These are phyloP conservation scores for Diacarnus erythraeanus DNA, from an alignment of 37 sponge, comb jelly and placozoan species.

Conservation along the genomic window DNA sequence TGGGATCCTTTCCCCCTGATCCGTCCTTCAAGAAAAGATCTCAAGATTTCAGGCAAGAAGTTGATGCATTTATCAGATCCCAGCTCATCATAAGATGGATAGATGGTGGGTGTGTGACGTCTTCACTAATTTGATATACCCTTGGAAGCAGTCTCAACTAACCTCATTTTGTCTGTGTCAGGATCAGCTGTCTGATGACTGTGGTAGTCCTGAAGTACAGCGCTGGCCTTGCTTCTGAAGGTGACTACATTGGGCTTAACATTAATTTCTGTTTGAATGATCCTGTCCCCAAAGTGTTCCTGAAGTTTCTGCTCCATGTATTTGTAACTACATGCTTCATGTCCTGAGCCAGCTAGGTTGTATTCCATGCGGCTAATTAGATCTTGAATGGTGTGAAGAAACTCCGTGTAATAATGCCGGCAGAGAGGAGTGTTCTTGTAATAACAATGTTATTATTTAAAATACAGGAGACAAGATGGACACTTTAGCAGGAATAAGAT, in stretches of 20 bases:
- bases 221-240: slow-evolving; percentile 18
- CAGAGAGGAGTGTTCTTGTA: too few relatives aligned
- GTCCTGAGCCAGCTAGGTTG: slow-evolving; percentile 11
- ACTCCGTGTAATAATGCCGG: too few relatives aligned
- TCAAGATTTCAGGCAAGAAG: slow-evolving; percentile 18
- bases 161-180: slow-evolving; percentile 17
- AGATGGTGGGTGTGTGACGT: slow-evolving; percentile 8
- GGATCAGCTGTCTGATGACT: slow-evolving; percentile 16
- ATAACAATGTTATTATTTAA: too few relatives aligned
- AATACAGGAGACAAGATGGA: too few relatives aligned
- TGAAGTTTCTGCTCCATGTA: slow-evolving; percentile 27
- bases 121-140: slow-evolving; percentile 18
- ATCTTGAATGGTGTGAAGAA: too few relatives aligned
- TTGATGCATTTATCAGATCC: slow-evolving; percentile 12
- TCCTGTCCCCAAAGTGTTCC: slow-evolving; percentile 45
- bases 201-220: slow-evolving; percentile 30
- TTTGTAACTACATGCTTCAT: slow-evolving; percentile 13
- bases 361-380: background rate
- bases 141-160: slow-evolving; percentile 43
- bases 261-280: slow-evolving; percentile 37
- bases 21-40: background rate
- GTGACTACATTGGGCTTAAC: slow-evolving; percentile 37
- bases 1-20: slow-evolving; percentile 3
- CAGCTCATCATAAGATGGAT: slow-evolving; percentile 20
- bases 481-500: too few relatives aligned